Evolutionary conservation across 2,113 vertebrate genomes (phyloP).

Genomic region (Thalassoma bifasciatum): DNA sequence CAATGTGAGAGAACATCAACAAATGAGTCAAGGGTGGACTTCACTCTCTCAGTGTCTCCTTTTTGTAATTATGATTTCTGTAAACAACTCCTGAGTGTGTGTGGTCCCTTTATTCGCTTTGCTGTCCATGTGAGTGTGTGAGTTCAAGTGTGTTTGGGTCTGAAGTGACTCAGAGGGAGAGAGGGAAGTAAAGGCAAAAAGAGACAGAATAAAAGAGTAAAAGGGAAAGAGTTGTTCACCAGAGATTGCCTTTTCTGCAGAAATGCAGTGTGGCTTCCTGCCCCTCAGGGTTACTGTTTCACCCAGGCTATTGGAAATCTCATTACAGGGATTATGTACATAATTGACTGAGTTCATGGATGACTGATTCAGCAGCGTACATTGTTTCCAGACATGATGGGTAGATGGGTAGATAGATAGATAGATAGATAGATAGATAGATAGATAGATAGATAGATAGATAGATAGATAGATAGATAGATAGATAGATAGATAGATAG

Average conservation of each 20-base stretch:
- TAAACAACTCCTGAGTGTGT: not conserved
- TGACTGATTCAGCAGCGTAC: constrained; percentile 75
- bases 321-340: constrained; percentile 83
- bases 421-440: constrained; percentile 34
- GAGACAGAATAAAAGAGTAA: constrained; percentile 27
- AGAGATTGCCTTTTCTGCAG: constrained; percentile 74
- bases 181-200: constrained; percentile 17
- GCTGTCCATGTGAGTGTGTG: constrained; percentile 9
- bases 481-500: not conserved
- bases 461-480: constrained; percentile 3
- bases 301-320: constrained; percentile 82
- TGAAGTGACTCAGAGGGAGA: constrained; percentile 30
- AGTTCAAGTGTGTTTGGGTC: not conserved
- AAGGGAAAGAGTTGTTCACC: constrained; percentile 53
- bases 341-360: constrained; percentile 82
- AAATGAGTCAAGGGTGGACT: not conserved
- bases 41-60: not conserved
- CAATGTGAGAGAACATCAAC: not conserved
- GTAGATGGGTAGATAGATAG: not conserved
- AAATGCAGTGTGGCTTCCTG: constrained; percentile 56
- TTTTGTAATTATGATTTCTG: not conserved
- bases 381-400: constrained; percentile 6
- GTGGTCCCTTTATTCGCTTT: constrained; percentile 6
- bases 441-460: constrained; percentile 31
- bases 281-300: constrained; percentile 81